phyloP scores from a whole-genome alignment of 1,140 invertebrate genomes.

The Eulimnadia texana region DNA sequence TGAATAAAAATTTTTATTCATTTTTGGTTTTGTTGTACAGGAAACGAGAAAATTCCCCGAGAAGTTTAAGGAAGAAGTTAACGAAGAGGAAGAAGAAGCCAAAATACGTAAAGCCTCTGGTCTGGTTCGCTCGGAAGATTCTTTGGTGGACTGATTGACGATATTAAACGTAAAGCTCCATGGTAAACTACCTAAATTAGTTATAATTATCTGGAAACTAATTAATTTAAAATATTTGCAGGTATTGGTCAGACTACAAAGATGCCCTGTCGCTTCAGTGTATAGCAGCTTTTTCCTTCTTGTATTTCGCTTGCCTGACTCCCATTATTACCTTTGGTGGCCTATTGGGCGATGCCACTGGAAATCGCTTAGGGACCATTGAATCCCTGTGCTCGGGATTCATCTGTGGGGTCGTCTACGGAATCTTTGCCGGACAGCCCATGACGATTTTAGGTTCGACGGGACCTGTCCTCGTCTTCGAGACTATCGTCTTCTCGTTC shows the following conservation, averaged over 20 bases:
- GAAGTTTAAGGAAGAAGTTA: slow-evolving; percentile 19
- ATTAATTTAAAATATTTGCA: slow-evolving; percentile 10
- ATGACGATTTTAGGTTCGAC: slow-evolving; percentile 32
- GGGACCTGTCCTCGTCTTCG: slow-evolving; percentile 33
- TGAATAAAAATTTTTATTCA: neutral
- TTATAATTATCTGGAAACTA: neutral
- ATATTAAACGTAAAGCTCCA: slow-evolving; percentile 26
- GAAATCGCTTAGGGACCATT: slow-evolving; percentile 28
- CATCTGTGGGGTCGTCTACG: slow-evolving; percentile 31
- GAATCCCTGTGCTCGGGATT: slow-evolving; percentile 31
- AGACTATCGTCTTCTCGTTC: slow-evolving; percentile 30
- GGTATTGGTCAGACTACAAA: slow-evolving; percentile 29
- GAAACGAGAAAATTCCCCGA: slow-evolving; percentile 20
- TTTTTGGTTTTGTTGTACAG: slow-evolving; percentile 7
- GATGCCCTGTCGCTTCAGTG: slow-evolving; percentile 30
- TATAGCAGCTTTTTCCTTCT: slow-evolving; percentile 30
- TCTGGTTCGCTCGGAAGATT: slow-evolving; percentile 20
- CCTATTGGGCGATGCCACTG: slow-evolving; percentile 28
- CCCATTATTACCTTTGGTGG: slow-evolving; percentile 35
- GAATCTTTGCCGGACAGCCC: slow-evolving; percentile 32
- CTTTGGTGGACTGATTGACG: slow-evolving; percentile 29
- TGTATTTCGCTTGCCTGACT: slow-evolving; percentile 33
- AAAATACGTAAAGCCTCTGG: slow-evolving; percentile 23
- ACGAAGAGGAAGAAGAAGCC: slow-evolving; percentile 27
- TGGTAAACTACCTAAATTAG: slow-evolving; percentile 18